Evolutionary conservation across 2,888 invertebrate species (phyloP).

Genomic region (Drosophila lutescens): DNA sequence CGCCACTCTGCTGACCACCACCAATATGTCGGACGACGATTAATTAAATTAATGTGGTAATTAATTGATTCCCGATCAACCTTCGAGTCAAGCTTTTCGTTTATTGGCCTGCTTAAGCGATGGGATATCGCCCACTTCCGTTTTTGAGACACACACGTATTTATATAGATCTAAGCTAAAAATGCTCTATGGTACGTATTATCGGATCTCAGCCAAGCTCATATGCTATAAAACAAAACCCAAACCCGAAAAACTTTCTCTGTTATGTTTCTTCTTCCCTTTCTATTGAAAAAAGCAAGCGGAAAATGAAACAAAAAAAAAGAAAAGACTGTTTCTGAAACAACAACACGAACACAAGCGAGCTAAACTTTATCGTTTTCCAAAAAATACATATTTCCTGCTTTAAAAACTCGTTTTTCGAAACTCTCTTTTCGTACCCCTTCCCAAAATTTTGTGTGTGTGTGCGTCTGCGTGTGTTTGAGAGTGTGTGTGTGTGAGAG

Average conservation of each 20-base stretch:
- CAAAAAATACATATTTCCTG: conserved; percentile 2
- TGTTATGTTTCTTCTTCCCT: conserved; percentile 38
- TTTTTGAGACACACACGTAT: conserved; percentile 8
- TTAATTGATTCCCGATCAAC: conserved; percentile 60
- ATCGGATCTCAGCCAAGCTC: conserved; percentile 19
- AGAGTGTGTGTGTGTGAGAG: conserved; percentile 30
- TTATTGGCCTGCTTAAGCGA: conserved; percentile 10
- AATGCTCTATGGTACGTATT: conserved; percentile 7
- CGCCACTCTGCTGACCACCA: conserved; percentile 81
- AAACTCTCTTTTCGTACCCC: conserved; percentile 2
- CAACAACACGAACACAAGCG: conserved; percentile 16
- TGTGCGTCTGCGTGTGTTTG: conserved; percentile 26
- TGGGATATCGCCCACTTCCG: conserved; percentile 12
- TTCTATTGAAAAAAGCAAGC: conserved; percentile 2
- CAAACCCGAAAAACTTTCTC: conserved; percentile 42
- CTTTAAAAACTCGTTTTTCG: conserved; percentile 27
- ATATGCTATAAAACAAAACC: not conserved
- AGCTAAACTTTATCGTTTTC: conserved; percentile 6
- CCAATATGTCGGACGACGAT: conserved; percentile 83
- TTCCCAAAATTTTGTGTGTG: not conserved
- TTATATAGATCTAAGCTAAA: conserved; percentile 7
- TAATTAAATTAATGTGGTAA: conserved; percentile 57
- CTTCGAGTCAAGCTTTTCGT: not conserved
- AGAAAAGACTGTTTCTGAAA: conserved; percentile 69
- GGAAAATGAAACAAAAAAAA: conserved; percentile 55